Conservation (phyloP, 2,797 vertebrate genomes). For the Podargus strigoides region DNA sequence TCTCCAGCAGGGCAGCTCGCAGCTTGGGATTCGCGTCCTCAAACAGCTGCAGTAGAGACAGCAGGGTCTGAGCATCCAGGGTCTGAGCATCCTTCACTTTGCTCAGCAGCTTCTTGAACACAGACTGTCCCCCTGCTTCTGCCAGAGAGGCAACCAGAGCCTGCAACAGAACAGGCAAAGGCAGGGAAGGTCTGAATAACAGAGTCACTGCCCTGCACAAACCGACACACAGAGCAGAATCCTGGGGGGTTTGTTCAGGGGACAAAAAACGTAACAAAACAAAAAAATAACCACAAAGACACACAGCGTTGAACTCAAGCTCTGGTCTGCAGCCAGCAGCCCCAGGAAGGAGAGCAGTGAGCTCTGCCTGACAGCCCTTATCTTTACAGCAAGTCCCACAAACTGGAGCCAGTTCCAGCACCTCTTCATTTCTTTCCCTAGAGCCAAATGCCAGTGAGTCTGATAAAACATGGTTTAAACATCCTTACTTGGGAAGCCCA, state of each 20-base stretch:
- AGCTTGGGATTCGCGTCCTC: constrained; percentile 50
- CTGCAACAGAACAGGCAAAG: constrained; percentile 36
- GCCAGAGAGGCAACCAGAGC: constrained; percentile 64
- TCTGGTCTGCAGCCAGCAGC: background rate
- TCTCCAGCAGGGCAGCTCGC: background rate
- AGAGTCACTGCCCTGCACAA: background rate
- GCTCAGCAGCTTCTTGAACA: constrained; percentile 66
- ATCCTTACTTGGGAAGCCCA: background rate
- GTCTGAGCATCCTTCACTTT: constrained; percentile 40
- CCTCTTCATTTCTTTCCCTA: background rate
- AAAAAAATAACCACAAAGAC: background rate
- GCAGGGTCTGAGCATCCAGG: constrained; percentile 35
- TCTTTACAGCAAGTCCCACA: background rate
- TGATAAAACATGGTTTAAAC: background rate
- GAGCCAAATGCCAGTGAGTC: background rate
- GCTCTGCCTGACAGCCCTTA: background rate
- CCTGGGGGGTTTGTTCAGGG: background rate
- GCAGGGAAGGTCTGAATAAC: background rate
- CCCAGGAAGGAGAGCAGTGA: background rate
- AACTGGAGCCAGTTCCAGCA: background rate
- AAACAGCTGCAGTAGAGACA: constrained; percentile 65
- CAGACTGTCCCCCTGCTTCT: constrained; percentile 26
- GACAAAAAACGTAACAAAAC: background rate
- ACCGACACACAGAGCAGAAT: background rate
- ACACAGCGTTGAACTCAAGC: background rate